Evolutionary conservation across 1,140 invertebrate species (phyloP), one percentile per base, ranked within the genome.

Genomic region (Papilio xuthus): DNA sequence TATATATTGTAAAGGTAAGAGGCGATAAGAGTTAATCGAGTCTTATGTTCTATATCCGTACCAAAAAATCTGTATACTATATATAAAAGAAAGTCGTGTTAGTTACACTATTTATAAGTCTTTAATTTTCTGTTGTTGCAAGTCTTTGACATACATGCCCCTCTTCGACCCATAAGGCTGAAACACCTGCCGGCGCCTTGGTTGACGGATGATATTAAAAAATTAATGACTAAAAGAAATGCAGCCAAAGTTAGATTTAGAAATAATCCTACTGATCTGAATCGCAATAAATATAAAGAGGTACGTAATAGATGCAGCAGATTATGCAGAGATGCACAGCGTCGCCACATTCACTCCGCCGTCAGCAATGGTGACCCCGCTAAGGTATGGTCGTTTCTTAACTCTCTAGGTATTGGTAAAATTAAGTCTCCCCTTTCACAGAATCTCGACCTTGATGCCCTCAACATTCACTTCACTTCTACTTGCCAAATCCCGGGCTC

Each of bases 341-440:
- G 80, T 12, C 83, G 76, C 15, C 72, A 80, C 56, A 80, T 84
- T 41, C 81, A 84, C 60, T 20, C 50, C 2, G 78, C 82, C 12
- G 78, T 85, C 23, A 63, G 79, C 44, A 82, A 79, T 73, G 73
- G 79, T 26, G 75, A 82, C n/a, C 80, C 79, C 1, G 80, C 74
- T 20, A 82, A 82, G 60, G 79, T 83, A 2, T 83, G 82, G 80
- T 77, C 69, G 28, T 82, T 81, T 75, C 78, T 85, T 3, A 80
- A 79, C 28, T 79, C 74, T 12, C 15, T 83, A 10, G 81, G 79
- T 50, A 78, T 84, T 71, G 81, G 81, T 15, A 84, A 82, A 76
- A n/a, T 44, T 32, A 75, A 69, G 13, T 47, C 37, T 41, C 42
- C 72, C 12, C 41, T 26, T 41, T 69, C 32, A 32, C 67, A 41